Evolutionary conservation across 1,140 invertebrate genomes (phyloP).

Genomic region (Potamilus streckersoni): DNA sequence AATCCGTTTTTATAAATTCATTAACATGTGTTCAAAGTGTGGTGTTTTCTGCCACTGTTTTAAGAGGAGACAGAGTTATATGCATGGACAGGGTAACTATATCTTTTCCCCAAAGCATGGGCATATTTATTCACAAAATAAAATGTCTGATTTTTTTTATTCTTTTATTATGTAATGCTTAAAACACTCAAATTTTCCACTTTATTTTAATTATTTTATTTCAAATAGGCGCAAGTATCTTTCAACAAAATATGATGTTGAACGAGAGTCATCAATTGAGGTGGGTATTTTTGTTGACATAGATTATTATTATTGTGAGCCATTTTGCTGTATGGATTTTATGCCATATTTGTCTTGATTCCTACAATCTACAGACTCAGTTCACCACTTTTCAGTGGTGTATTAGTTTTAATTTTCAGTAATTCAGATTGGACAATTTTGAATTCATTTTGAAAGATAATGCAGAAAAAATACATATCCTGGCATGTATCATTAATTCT

Average conservation of each 20-base stretch:
- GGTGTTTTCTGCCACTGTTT: no score
- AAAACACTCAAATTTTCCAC: background rate
- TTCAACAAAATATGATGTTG: conserved; percentile 15
- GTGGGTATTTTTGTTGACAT: background rate
- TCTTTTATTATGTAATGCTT: background rate
- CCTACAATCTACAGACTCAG: background rate
- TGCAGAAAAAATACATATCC: no score
- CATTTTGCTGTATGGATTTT: background rate
- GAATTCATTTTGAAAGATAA: no score
- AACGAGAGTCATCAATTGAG: conserved; percentile 23
- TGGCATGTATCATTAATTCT: no score
- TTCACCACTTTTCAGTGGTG: background rate
- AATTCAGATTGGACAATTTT: background rate
- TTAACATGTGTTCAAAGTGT: no score
- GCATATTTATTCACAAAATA: no score
- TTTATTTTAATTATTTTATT: background rate
- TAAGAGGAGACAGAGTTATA: no score
- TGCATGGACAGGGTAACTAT: no score
- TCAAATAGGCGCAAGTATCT: conserved; percentile 8
- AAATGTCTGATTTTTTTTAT: no score
- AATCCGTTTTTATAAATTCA: no score
- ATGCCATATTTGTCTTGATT: background rate
- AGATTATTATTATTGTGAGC: background rate
- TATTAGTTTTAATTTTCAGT: background rate
- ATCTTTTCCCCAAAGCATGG: no score